A percentile compares a stretch with the other conserved stretches of the same genome.
Evolutionary conservation across 2,797 vertebrate genomes (phyloP).

Genomic region (Rhynchotus rufescens): DNA sequence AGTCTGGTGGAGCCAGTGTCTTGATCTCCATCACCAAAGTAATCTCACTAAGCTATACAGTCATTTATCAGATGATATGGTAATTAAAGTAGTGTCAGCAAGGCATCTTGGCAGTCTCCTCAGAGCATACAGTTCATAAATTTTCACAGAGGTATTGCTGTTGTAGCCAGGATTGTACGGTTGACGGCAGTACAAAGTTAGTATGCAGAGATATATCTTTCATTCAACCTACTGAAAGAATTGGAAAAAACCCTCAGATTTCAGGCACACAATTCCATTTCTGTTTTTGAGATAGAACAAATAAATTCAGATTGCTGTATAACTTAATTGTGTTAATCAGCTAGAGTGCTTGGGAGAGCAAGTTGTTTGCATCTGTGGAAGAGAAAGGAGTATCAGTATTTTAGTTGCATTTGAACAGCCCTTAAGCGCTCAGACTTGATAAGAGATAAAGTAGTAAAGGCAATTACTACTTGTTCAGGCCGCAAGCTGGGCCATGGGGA

Average conservation of each 20-base stretch:
- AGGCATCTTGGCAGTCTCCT: not conserved
- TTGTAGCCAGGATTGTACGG: not conserved
- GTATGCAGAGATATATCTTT: not conserved
- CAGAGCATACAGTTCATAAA: not conserved
- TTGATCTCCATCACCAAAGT: not conserved
- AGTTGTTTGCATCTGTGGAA: not conserved
- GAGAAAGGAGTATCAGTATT: not conserved
- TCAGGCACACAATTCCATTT: not conserved
- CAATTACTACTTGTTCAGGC: not conserved
- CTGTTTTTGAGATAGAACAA: not conserved
- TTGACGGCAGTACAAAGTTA: not conserved
- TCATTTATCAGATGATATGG: slow-evolving; percentile 36
- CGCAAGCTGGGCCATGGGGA: not conserved
- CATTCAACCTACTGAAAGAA: not conserved
- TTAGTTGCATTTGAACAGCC: not conserved
- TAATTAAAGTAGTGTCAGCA: slow-evolving; percentile 32
- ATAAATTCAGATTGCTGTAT: not conserved
- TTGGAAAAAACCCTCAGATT: not conserved
- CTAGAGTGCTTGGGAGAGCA: not conserved
- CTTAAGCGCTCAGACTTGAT: accelerated
- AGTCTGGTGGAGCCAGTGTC: slow-evolving; percentile 8
- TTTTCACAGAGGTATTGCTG: not conserved
- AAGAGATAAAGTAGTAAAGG: not conserved
- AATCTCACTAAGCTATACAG: not conserved
- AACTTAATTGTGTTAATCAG: not conserved